Evolutionary conservation across 2,113 vertebrate genomes (phyloP), one percentile per base, ranked within the genome.

Genomic region (Cochlearius cochlearius): DNA sequence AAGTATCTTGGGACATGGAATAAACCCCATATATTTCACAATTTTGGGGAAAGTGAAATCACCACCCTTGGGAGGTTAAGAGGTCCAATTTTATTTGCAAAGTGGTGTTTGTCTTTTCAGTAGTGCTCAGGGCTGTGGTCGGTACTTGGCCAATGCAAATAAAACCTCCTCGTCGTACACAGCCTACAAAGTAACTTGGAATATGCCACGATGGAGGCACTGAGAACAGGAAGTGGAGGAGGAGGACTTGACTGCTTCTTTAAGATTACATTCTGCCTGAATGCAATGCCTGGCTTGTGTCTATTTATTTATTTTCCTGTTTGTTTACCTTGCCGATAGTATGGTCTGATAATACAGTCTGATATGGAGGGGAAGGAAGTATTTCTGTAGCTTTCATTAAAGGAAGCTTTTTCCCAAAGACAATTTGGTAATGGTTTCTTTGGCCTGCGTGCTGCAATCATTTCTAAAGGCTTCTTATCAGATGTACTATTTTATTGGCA

Each of bases 21-120:
- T 85, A 91, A 96, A 78, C 52, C 27, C 36, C 53, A 67, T 62
- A 32, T 91, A 88, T 96, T 97, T 96, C 96, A 95, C 77, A 96
- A 90, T 94, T 93, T 79, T 82, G 69, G 53, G 43, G 81, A 90
- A 94, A 96, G 68, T 96, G 91, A 96, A 94, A 92, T 96, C 94
- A 96, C 74, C 30, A 68, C 94, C 93, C 94, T 49, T 91, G 96
- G 93, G 93, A 95, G 53, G 39, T 79, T 78, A 79, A 75, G 90
- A 94, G 39, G 39, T 88, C 69, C 53, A 76, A 1, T 91, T 92
- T 75, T 85, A 84, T 85, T 93, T 88, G 87, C 53, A 58, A 72
- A 91, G 34, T 78, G 49, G 18, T 93, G 9, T 91, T 96, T 96
- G 52, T 78, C 34, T 96, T 95, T 84, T 95, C 84, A 85, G 66